Base-by-base conservation (phyloP, 2,888 invertebrate genomes). In the Ommatoiulus sabulosus region DNA sequence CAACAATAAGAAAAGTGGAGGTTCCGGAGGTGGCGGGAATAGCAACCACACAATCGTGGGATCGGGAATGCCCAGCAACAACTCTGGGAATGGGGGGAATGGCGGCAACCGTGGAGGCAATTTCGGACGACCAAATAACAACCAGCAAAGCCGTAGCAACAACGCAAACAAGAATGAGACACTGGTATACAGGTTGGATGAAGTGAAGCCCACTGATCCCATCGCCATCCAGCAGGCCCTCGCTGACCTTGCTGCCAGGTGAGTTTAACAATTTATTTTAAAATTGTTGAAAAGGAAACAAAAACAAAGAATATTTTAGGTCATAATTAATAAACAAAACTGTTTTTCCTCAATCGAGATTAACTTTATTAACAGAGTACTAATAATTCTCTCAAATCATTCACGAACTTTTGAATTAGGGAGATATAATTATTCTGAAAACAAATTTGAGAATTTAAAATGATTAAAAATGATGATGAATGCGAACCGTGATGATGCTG, bases 141-240 rank as follows among this genome's bases (percentile, higher is more conserved):
- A 57, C 15, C 86, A 88, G 44, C 52, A 48, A n/a, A 72, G 52
- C 44, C 87, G 87, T 10, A 46, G 86, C 80, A 86, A 48, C 86
- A 86, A 46, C 46, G 17, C 20, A 24, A 46, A 44, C 24, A 90
- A 90, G 88, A 90, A 89, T 86, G 90, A 92, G 24, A 90, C 91
- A 52, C 91, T 91, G 88, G 93, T 94, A 10, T 94, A 93, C 91
- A 92, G 94, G 84, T 93, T 94, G 52, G 94, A 94, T 90, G 94
- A 94, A 89, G 93, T 94, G n/a, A 94, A 94, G 90, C 91, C 93
- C 35, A 93, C 92, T 90, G 94, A 94, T 91, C 93, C 93, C 52
- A 93, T 93, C 90, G 92, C 93, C 84, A 93, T 94, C n/a, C 93
- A 94, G 90, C 94, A 94, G 91, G 93, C 93, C 87, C 91, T 93